Base-by-base conservation (phyloP, 2,888 invertebrate species). In the Drosophila lacicola region DNA sequence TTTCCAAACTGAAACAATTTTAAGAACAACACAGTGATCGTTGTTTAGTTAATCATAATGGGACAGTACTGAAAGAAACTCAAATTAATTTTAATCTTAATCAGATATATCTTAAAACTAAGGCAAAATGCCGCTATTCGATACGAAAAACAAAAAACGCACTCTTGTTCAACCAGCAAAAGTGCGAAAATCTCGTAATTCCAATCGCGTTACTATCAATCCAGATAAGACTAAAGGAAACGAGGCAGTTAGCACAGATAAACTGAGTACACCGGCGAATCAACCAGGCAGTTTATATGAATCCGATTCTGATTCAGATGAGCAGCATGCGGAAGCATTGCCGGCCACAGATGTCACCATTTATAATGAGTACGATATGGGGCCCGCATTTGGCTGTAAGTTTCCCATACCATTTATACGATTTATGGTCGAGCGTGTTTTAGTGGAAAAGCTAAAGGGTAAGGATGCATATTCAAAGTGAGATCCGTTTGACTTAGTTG, bases 381-480 rank as follows among this genome's bases (percentile, higher is more conserved):
- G 84, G 1, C 88, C 87, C 0, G 68, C 87, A 0, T 88, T 88
- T 49, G 81, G 81, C 0, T 42, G 54, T 42, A 86, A 88, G 47
- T 81, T 83, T 39, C 87, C 84, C 5, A 5, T 73, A n/a, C 62
- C 53, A 11, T 65, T 63, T 17, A 86, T 88, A 50, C 70, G 75
- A 4, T 50, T 51, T 6, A 69, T 76, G 50, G 2, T 87, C 1
- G 36, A 70, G 0, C 62, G 55, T 8, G 10, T 70, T 13, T 5
- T 74, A 1, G 5, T 0, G 4, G 44, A 70, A 0, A 67, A 53
- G 11, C 25, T 87, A 5, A 65, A 46, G 9, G 78, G 76, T 66
- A 8, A 33, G 56, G 1, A 41, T 9, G 29, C 5, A 21, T 33
- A 9, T n/a, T 1, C 9, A 21, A 11, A 11, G 5, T 19, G 5